phyloP scores from a whole-genome alignment of 2,888 invertebrate genomes.

The Himalopsyche japonica region DNA sequence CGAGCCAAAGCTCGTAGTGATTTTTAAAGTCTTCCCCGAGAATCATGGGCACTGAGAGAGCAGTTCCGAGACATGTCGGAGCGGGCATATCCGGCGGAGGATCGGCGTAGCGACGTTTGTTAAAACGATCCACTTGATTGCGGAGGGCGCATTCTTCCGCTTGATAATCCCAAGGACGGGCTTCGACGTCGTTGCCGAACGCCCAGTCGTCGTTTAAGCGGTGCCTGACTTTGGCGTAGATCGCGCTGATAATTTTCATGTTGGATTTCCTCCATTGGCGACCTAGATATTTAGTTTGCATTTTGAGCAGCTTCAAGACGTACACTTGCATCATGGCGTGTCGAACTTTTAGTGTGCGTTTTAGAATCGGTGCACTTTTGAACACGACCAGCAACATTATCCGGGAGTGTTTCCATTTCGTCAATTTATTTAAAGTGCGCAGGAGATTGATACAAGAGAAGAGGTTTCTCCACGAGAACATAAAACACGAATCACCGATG shows the following conservation, averaged over 20 bases:
- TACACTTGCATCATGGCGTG: constrained; percentile 98
- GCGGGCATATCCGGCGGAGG: constrained; percentile 56
- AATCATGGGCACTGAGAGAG: constrained; percentile 76
- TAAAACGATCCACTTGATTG: constrained; percentile 94
- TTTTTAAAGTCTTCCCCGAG: constrained; percentile 91
- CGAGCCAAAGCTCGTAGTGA: constrained; percentile 93
- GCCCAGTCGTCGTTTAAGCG: constrained; percentile 99
- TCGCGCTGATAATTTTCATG: constrained; percentile 99
- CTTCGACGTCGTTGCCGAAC: constrained; percentile 97
- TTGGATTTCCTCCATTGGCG: constrained; percentile 99
- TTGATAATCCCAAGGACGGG: constrained; percentile 97
- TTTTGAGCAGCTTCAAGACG: constrained; percentile 95
- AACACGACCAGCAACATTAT: constrained; percentile 99
- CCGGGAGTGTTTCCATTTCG: constrained; percentile 99
- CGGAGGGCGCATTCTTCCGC: constrained; percentile 95
- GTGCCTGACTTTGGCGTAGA: constrained; percentile 96
- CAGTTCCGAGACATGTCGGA: constrained; percentile 82
- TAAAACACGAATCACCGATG: constrained; percentile 76
- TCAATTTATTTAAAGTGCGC: constrained; percentile 95
- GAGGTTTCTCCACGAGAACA: constrained; percentile 96
- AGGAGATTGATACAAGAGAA: constrained; percentile 97
- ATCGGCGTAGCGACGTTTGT: constrained; percentile 83
- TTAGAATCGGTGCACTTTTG: constrained; percentile 98
- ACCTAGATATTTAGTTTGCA: constrained; percentile 99
- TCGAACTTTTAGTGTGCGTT: constrained; percentile 91